phyloP scores from a whole-genome alignment of 2,113 vertebrate species.

The Clarias magur region DNA sequence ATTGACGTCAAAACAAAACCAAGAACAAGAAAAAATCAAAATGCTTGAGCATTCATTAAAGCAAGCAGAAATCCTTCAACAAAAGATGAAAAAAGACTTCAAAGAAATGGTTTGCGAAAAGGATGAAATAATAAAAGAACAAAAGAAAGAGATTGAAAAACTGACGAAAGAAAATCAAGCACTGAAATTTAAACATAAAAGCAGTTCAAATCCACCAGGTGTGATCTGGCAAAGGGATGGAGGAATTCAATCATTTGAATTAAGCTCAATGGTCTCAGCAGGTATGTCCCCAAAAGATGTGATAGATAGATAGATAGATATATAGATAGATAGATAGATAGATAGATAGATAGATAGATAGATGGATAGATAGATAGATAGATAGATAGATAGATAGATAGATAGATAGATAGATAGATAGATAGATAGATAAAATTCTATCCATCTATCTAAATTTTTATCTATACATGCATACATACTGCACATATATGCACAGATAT shows the following conservation, averaged over 20 bases:
- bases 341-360: no score
- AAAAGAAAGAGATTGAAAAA: neutral
- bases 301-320: neutral
- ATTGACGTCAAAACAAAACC: neutral
- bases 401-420: no score
- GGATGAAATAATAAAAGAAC: neutral
- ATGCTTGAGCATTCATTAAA: neutral
- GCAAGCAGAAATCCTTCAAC: neutral
- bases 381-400: neutral
- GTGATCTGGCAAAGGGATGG: fast-evolving
- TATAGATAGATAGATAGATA: neutral
- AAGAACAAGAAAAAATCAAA: neutral
- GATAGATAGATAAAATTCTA: no score
- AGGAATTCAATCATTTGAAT: neutral
- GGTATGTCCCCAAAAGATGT: neutral
- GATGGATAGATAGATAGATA: neutral
- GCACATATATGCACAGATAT: no score
- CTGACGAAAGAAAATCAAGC: neutral
- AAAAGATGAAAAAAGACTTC: neutral
- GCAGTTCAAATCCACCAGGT: neutral
- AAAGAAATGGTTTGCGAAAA: neutral
- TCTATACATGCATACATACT: no score
- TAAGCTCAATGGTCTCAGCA: neutral
- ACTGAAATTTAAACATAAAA: neutral
- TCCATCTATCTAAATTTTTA: no score